phyloP scores from a whole-genome alignment of 2,888 invertebrate genomes.

The Invenusta paracnida region DNA sequence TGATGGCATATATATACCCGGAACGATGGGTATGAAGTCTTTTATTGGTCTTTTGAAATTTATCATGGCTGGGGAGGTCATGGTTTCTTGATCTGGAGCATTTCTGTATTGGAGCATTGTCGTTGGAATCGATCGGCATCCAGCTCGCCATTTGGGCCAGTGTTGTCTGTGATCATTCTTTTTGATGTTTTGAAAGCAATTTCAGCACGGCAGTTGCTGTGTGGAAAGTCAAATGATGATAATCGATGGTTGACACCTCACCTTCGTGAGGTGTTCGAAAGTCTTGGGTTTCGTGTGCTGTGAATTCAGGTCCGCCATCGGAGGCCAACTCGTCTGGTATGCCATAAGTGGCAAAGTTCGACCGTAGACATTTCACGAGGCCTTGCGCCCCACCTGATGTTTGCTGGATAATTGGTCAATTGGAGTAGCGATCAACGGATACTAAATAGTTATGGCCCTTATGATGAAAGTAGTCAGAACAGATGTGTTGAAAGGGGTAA shows the following conservation, averaged over 20 bases:
- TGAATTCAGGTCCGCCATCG: slow-evolving; percentile 34
- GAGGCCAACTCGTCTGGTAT: slow-evolving; percentile 29
- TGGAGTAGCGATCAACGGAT: slow-evolving; percentile 31
- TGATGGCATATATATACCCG: slow-evolving; percentile 15
- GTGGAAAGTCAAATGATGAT: slow-evolving; percentile 50
- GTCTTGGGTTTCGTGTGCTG: background rate
- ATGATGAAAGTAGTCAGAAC: slow-evolving; percentile 33
- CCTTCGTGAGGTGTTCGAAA: background rate
- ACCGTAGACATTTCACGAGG: slow-evolving; percentile 15
- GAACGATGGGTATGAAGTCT: slow-evolving; percentile 40
- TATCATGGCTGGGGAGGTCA: slow-evolving; percentile 41
- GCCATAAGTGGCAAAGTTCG: slow-evolving; percentile 32
- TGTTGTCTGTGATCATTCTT: slow-evolving; percentile 49
- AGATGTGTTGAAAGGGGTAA: slow-evolving; percentile 41
- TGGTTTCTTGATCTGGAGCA: slow-evolving; percentile 31
- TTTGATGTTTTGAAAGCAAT: slow-evolving; percentile 50
- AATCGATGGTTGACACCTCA: slow-evolving; percentile 50
- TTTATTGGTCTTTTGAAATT: slow-evolving; percentile 35
- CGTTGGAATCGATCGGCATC: slow-evolving; percentile 36
- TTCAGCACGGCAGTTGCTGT: slow-evolving; percentile 50
- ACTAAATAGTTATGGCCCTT: slow-evolving; percentile 30
- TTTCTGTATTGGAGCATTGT: slow-evolving; percentile 7
- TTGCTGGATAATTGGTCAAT: slow-evolving; percentile 15
- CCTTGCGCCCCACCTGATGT: slow-evolving; percentile 28
- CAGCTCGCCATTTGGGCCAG: slow-evolving; percentile 38